phyloP scores from a whole-genome alignment of 1,140 invertebrate species.

The Hyphantria cunea region DNA sequence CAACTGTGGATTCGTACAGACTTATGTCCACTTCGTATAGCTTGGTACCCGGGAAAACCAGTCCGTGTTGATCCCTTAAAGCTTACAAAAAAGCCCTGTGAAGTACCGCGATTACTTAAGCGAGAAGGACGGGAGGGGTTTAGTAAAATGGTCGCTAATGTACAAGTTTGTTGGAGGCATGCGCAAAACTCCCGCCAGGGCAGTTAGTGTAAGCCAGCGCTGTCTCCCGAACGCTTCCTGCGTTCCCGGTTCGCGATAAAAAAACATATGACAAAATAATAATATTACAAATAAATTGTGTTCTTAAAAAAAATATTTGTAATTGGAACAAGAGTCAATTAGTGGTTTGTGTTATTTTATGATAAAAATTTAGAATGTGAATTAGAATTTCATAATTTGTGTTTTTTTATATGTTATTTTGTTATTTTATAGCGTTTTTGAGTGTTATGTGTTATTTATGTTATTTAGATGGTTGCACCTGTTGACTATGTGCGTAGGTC shows the following conservation, averaged over 20 bases:
- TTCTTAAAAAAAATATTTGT: neutral
- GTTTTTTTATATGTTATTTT: neutral
- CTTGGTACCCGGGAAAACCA: constrained; percentile 6
- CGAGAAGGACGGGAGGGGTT: constrained; percentile 1
- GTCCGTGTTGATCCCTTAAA: neutral
- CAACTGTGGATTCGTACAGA: constrained; percentile 58
- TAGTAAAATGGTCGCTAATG: constrained; percentile 8
- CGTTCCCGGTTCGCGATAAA: neutral
- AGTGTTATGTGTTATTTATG: neutral
- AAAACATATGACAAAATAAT: neutral
- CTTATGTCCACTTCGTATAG: neutral
- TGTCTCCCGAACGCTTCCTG: constrained; percentile 1
- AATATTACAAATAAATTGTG: constrained; percentile 9
- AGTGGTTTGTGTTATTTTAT: constrained; percentile 1
- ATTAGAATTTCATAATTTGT: too few species aligned
- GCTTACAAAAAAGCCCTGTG: neutral
- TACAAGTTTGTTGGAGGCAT: constrained; percentile 16
- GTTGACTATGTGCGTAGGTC: neutral
- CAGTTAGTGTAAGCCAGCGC: constrained; percentile 12
- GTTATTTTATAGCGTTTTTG: constrained; percentile 2
- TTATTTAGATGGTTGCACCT: neutral
- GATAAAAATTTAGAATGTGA: too few species aligned
- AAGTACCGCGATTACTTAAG: neutral
- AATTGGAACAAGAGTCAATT: neutral
- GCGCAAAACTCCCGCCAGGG: constrained; percentile 3